Evolutionary conservation across 2,888 invertebrate genomes (phyloP).

Genomic region (Ypsolopha scabrella): DNA sequence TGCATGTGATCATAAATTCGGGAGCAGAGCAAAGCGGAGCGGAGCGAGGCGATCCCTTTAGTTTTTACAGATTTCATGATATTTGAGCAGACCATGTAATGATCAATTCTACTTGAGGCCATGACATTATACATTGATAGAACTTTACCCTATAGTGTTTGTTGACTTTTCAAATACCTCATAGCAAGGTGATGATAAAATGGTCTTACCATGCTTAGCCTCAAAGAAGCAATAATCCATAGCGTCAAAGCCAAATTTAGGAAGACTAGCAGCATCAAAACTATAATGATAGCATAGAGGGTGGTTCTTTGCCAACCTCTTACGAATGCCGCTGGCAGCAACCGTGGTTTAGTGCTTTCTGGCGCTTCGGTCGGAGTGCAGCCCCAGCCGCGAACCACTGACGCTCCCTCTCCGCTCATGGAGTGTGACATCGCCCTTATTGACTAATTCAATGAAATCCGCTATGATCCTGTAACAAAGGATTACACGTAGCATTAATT

Average conservation of each 20-base stretch:
- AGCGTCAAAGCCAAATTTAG: slow-evolving; percentile 95
- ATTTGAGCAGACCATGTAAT: too few species aligned
- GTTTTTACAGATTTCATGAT: too few species aligned
- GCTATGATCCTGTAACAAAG: slow-evolving; percentile 31
- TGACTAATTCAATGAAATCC: slow-evolving; percentile 15
- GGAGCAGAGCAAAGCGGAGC: too few species aligned
- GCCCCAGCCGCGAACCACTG: slow-evolving; percentile 48
- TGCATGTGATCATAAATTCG: too few species aligned
- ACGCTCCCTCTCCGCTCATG: slow-evolving; percentile 35
- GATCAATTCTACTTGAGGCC: too few species aligned
- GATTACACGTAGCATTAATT: slow-evolving; percentile 27
- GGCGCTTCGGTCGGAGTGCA: slow-evolving; percentile 55
- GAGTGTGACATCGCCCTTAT: slow-evolving; percentile 13
- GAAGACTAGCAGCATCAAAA: slow-evolving; percentile 88
- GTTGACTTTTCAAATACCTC: too few species aligned
- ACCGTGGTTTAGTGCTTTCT: slow-evolving; percentile 23
- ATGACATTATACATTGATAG: too few species aligned
- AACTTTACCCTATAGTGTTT: too few species aligned
- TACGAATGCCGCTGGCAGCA: slow-evolving; percentile 31
- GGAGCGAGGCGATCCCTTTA: too few species aligned
- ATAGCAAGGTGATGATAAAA: too few species aligned
- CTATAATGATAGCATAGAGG: slow-evolving; percentile 87
- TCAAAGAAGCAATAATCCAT: slow-evolving; percentile 96
- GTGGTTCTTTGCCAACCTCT: slow-evolving; percentile 94
- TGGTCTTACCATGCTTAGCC: slow-evolving; percentile 87